phyloP scores from a whole-genome alignment of 1,140 invertebrate genomes.

The Sminthurides bifidus region DNA sequence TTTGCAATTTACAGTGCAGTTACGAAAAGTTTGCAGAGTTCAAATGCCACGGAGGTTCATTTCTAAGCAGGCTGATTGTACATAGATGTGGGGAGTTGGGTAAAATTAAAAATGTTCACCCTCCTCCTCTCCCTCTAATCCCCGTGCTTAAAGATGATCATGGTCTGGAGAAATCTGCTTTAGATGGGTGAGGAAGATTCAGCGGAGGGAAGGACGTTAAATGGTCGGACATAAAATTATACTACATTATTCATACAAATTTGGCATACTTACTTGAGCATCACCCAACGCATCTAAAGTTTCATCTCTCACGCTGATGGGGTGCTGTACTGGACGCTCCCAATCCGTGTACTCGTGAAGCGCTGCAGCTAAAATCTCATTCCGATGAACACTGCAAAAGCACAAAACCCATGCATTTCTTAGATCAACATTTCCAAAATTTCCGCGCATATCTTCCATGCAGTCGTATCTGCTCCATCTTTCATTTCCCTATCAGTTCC shows the following conservation, averaged over 20 bases:
- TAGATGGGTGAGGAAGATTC: background rate
- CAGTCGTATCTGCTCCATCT: no score
- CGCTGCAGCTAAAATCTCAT: slow-evolving; percentile 92
- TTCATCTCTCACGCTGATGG: slow-evolving; percentile 55
- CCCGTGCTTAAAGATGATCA: no score
- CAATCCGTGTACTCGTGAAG: slow-evolving; percentile 97
- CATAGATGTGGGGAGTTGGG: no score
- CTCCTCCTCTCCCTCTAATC: no score
- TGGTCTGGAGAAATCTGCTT: background rate
- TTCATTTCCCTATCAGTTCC: no score
- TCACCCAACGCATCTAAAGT: slow-evolving; percentile 87
- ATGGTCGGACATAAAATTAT: background rate
- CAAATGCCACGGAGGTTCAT: no score
- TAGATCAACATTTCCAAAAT: background rate
- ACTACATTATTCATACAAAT: background rate
- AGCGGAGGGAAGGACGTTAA: background rate
- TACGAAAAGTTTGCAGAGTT: no score
- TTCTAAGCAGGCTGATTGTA: no score
- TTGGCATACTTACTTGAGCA: slow-evolving; percentile 47
- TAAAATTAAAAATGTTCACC: no score
- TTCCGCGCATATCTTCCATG: background rate
- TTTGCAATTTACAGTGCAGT: no score
- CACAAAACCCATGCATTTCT: background rate
- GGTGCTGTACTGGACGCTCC: slow-evolving; percentile 69
- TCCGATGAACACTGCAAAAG: slow-evolving; percentile 60